These are phyloP conservation scores for Pseudochromis fuscus DNA, from an alignment of 2,797 vertebrate genomes.

Conservation along the genomic window DNA sequence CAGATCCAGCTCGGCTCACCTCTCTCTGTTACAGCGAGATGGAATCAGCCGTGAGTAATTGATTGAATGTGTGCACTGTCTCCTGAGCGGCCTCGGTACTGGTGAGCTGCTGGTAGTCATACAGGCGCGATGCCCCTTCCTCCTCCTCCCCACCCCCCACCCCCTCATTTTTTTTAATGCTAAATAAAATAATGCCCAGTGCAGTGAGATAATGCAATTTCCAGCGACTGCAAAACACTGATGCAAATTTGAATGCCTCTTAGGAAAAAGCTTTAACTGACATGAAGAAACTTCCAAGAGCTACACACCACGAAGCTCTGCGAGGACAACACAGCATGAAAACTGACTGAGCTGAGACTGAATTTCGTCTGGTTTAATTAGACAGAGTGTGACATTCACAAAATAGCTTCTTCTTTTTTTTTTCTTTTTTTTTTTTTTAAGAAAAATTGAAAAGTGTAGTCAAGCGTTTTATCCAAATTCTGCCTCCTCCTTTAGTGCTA, in stretches of 20 bases:
- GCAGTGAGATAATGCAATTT: slow-evolving; percentile 39
- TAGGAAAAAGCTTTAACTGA: slow-evolving; percentile 11
- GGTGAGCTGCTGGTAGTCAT: slow-evolving; percentile 17
- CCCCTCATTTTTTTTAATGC: slow-evolving; percentile 21
- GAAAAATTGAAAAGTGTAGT: slow-evolving; percentile 9
- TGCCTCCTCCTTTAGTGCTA: neutral
- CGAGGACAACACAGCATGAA: neutral
- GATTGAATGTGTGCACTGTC: slow-evolving; percentile 12
- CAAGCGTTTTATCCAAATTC: slow-evolving; percentile 21
- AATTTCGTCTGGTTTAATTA: slow-evolving; percentile 22
- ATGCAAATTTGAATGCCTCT: slow-evolving; percentile 33
- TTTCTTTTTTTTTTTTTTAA: no score
- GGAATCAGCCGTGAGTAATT: slow-evolving; percentile 35
- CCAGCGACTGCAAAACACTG: slow-evolving; percentile 31
- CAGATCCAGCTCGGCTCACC: slow-evolving; percentile 31
- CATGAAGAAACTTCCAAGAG: slow-evolving; percentile 17
- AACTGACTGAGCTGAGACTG: slow-evolving; percentile 16
- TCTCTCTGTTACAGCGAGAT: slow-evolving; percentile 12
- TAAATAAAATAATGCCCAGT: slow-evolving; percentile 27
- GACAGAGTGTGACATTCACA: slow-evolving; percentile 14
- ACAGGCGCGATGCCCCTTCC: neutral
- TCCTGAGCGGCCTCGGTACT: slow-evolving; percentile 27
- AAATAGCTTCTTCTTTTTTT: neutral
- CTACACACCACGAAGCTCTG: neutral
- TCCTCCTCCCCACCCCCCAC: no score